Conservation (phyloP, 2,797 vertebrate species). For the Dryobates pubescens region DNA sequence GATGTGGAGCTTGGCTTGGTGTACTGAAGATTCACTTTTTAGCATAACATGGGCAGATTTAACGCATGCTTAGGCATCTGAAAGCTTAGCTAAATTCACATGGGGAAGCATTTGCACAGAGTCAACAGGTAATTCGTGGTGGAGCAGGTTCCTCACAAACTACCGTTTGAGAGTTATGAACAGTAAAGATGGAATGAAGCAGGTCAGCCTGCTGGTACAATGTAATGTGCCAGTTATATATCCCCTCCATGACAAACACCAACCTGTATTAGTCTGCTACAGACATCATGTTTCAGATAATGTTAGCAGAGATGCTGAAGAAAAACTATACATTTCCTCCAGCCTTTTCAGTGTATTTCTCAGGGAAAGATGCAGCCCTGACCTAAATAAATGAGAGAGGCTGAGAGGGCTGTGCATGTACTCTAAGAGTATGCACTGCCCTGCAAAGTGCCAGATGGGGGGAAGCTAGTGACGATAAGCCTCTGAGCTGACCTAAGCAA, state of each 20-base stretch:
- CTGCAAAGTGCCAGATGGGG: background rate
- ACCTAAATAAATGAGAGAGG: background rate
- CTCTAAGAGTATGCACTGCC: background rate
- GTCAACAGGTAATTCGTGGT: background rate
- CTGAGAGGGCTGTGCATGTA: fast-evolving
- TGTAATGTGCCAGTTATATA: background rate
- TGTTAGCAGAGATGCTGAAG: background rate
- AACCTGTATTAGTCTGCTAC: background rate
- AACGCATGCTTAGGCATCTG: background rate
- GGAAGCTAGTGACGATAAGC: background rate
- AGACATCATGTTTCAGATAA: background rate
- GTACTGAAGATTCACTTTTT: background rate
- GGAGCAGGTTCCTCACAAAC: background rate
- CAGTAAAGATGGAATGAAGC: background rate
- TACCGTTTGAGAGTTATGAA: background rate
- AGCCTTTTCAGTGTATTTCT: background rate
- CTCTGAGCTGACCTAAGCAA: background rate
- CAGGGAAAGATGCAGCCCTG: background rate
- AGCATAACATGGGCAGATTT: background rate
- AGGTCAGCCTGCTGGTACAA: background rate
- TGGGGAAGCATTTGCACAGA: background rate
- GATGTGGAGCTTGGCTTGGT: background rate
- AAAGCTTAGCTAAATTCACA: background rate
- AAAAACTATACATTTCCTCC: background rate
- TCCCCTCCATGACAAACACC: background rate